phyloP scores from a whole-genome alignment of 2,888 invertebrate genomes.

The Protodeltote pygarga region DNA sequence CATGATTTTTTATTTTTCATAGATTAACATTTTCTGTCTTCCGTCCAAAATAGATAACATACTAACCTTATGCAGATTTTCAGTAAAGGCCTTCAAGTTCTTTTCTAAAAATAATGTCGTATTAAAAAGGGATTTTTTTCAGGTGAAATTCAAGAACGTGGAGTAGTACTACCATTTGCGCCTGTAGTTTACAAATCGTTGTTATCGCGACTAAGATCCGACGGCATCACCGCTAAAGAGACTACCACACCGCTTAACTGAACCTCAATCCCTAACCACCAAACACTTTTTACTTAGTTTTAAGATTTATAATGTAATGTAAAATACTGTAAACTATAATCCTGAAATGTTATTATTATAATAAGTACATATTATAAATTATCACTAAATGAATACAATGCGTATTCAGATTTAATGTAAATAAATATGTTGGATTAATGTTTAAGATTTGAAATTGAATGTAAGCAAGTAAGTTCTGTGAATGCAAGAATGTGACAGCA shows the following conservation, averaged over 20 bases:
- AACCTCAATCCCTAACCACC: slow-evolving; percentile 38
- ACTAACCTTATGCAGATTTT: too few relatives aligned
- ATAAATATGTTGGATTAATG: slow-evolving; percentile 14
- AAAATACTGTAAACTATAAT: too few relatives aligned
- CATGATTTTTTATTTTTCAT: not conserved
- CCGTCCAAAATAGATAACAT: too few relatives aligned
- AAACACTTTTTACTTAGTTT: too few relatives aligned
- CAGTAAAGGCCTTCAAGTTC: not conserved
- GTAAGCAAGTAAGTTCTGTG: slow-evolving; percentile 1
- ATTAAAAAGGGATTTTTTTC: slow-evolving; percentile 53
- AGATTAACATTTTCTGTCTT: not conserved
- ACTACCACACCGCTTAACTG: slow-evolving; percentile 73
- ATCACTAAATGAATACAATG: too few relatives aligned
- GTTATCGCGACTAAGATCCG: slow-evolving; percentile 93
- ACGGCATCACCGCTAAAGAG: slow-evolving; percentile 90
- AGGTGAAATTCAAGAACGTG: slow-evolving; percentile 98
- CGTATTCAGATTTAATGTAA: slow-evolving; percentile 23
- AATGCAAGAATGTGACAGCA: slow-evolving; percentile 19
- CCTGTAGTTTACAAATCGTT: slow-evolving; percentile 97
- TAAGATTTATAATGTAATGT: too few relatives aligned
- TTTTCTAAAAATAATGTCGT: too few relatives aligned
- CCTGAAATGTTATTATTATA: too few relatives aligned
- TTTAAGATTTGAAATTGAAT: slow-evolving; percentile 13
- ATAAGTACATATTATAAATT: too few relatives aligned
- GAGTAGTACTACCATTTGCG: slow-evolving; percentile 96